Conservation (phyloP, 2,797 vertebrate genomes). For the Hydrocynus forskahlii region DNA sequence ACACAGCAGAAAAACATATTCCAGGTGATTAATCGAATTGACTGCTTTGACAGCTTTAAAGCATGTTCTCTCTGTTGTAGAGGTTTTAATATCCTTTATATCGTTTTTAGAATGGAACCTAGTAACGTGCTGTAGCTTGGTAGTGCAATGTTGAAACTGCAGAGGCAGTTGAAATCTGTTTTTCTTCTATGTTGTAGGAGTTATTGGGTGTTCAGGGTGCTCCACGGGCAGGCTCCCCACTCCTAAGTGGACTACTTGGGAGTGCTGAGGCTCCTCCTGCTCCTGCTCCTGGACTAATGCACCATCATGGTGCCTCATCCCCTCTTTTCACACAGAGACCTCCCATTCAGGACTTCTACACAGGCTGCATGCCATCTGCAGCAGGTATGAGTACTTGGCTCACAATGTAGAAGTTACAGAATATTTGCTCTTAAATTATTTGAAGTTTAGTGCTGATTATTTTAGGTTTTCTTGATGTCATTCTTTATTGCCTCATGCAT, state of each 20-base stretch:
- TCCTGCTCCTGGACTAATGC: slow-evolving; percentile 72
- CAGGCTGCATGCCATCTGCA: slow-evolving; percentile 80
- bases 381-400: slow-evolving; percentile 72
- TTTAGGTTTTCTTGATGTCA: too few species aligned
- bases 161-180: neutral
- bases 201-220: slow-evolving; percentile 84
- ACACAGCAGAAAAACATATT: slow-evolving; percentile 89
- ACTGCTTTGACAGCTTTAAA: neutral
- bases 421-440: too few species aligned
- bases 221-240: slow-evolving; percentile 81
- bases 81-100: neutral
- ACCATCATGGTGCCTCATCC: slow-evolving; percentile 87
- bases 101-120: neutral
- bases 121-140: neutral
- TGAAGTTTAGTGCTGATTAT: too few species aligned
- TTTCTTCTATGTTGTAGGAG: slow-evolving; percentile 76
- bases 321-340: slow-evolving; percentile 88
- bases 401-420: too few species aligned
- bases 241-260: slow-evolving; percentile 84
- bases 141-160: neutral
- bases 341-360: slow-evolving; percentile 88
- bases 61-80: too few species aligned
- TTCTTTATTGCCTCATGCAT: too few species aligned
- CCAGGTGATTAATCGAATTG: slow-evolving; percentile 78
- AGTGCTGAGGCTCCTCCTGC: slow-evolving; percentile 74